Percentiles rank a stretch among this genome's conserved stretches.
Conservation (phyloP, 2,113 vertebrate species). For the Propithecus coquereli region DNA sequence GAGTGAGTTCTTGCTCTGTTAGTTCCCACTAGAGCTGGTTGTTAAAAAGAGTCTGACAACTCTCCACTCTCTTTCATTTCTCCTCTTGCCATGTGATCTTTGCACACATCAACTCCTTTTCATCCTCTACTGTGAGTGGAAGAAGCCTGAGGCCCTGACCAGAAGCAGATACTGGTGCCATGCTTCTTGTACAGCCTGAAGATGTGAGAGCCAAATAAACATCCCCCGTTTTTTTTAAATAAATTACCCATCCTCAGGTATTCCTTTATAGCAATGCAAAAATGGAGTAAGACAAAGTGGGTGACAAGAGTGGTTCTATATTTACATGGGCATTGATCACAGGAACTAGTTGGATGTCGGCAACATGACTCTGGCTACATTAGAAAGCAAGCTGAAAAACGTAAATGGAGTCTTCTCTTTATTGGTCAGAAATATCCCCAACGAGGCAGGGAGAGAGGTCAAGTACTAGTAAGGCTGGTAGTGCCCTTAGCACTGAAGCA, state of each 20-base stretch:
- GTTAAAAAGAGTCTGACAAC: neutral
- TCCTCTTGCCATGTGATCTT: neutral
- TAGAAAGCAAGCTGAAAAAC: neutral
- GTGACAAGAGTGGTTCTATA: neutral
- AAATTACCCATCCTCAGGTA: neutral
- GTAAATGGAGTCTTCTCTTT: neutral
- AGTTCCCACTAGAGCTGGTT: neutral
- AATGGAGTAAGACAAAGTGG: neutral
- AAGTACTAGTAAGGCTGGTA: neutral
- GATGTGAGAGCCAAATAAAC: neutral
- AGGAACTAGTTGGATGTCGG: neutral
- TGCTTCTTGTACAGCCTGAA: neutral
- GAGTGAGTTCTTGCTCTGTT: neutral
- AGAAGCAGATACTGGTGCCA: neutral
- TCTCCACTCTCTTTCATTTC: neutral
- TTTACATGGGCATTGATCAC: neutral
- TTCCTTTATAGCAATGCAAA: neutral
- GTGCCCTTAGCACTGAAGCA: neutral
- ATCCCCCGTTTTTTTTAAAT: neutral
- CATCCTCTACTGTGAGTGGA: neutral
- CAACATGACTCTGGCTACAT: neutral
- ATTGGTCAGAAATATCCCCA: neutral
- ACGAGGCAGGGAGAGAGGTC: neutral
- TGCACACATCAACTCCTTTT: neutral
- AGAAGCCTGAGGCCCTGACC: neutral